Evolutionary conservation across 2,888 invertebrate species (phyloP), one percentile per base, ranked within the genome.

Genomic region (Dromius quadrimaculatus): DNA sequence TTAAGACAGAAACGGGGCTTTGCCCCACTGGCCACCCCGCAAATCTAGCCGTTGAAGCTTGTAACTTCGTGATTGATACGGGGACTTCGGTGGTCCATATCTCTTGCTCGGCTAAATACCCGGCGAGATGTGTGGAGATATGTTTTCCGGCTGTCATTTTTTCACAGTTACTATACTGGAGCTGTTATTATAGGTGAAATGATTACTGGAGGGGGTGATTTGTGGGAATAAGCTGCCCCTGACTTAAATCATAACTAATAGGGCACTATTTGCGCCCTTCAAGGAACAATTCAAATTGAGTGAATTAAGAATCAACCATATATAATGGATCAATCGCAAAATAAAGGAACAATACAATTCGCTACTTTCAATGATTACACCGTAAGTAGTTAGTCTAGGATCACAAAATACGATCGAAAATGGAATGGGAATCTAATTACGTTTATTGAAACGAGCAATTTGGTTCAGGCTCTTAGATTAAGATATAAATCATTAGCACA

Each of bases 71-170:
- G 68, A 68, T 68, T 68, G 68, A 68, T 68, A 68, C 45, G 4
- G 78, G 81, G 79, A 79, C 79, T 79, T 78, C 80, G 79, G 81
- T 81, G 82, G 81, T 76, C 81, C 82, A 81, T 81, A 81, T 79
- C 80, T 80, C 78, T 77, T 79, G 80, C 79, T 79, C 74, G 75
- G 78, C 75, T 78, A 78, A 78, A 78, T 77, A 76, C 68, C 41
- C 15, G 23, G 9, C 28, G 11, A 17, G 38, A 64, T 47, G 50
- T 66, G 57, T 66, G 38, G 50, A 17, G 19, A 57, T 54, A 66
- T 66, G 54, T 66, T 66, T 41, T 57, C 50, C 17, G 23, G n/a
- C 34, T 66, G 66, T 22, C 66, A 66, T 57, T 66, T 66, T 66
- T 66, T 66, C 66, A 41, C 66, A n/a, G 15, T 63, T 63, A 23